Evolutionary conservation across 2,888 invertebrate genomes (phyloP), one percentile per base, ranked within the genome.

Genomic region (Tupiocoris notatus): DNA sequence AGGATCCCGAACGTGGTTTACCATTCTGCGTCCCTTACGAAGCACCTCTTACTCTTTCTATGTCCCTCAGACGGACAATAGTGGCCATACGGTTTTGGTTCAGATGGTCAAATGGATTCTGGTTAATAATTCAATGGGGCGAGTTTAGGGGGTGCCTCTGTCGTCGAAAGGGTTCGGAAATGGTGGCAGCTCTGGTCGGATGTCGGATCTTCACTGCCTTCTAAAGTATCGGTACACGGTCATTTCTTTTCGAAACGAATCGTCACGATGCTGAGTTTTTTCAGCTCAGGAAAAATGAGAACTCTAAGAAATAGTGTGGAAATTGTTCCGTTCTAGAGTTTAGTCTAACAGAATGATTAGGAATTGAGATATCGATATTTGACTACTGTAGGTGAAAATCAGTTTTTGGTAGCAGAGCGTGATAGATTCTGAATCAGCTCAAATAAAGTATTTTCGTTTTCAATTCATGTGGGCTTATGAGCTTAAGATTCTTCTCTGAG

Each of bases 61-160:
- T 39, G 39, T 39, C 39, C 39, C 39, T 39, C 39, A 39, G 39
- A 39, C 3, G 39, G 39, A 39, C 39, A 17, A 63, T 16, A 59
- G 59, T 22, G 56, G 62, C 61, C 64, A 74, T 63, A 63, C 63
- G 63, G 64, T 62, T 25, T 56, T 65, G 57, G 56, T 24, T 64
- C 59, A 75, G 75, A 75, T 75, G 67, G 75, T 59, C 39, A 39
- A 39, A 39, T 39, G 39, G 39, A 39, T 39, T 75, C 75, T 66
- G 75, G 75, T 75, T 66, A 75, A 75, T 75, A 75, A 75, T 75
- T 75, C 75, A 75, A 75, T 59, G 66, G 63, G 64, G 56, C 22
- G 64, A 64, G 57, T 70, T 58, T 59, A 59, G 70, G 58, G 59
- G 70, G 9, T 21, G 57, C 22, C 18, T n/a, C 24, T 70, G 39